These are phyloP conservation scores for Psilanteris sp. DNA, from an alignment of 1,140 invertebrate species.

Conservation along the genomic window DNA sequence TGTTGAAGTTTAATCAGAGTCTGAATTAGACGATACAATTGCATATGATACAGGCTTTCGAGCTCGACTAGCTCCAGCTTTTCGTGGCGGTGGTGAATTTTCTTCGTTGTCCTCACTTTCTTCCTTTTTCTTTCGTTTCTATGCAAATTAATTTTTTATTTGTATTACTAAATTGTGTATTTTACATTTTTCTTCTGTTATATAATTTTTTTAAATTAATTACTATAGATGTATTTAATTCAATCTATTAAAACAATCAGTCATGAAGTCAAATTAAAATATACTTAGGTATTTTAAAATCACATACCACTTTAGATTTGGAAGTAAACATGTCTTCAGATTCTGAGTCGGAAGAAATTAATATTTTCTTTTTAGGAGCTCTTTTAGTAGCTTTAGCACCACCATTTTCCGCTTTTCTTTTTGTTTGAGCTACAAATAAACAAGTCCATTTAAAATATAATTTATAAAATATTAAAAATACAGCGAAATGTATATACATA, in stretches of 20 bases:
- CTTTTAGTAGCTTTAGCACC: conserved; percentile 61
- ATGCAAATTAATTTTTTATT: background rate
- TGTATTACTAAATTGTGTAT: no score
- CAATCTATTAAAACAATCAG: no score
- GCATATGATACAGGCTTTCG: conserved; percentile 47
- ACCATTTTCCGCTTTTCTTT: conserved; percentile 74
- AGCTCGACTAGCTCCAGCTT: conserved; percentile 22
- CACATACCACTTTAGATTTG: conserved; percentile 15
- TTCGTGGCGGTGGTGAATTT: conserved; percentile 31
- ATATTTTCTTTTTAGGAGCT: conserved; percentile 27
- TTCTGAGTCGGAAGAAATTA: conserved; percentile 42
- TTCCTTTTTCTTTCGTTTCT: conserved; percentile 51
- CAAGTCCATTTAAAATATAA: no score
- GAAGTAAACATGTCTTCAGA: conserved; percentile 42
- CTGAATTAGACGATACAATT: conserved; percentile 35
- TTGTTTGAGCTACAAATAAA: conserved; percentile 49
- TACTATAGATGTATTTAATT: no score
- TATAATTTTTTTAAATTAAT: background rate
- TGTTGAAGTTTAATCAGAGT: conserved; percentile 30
- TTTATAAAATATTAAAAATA: no score
- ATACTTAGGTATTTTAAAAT: no score
- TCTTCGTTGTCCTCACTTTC: conserved; percentile 36
- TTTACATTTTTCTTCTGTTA: no score
- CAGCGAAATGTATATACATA: no score
- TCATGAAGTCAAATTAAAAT: no score